phyloP scores from a whole-genome alignment of 2,113 vertebrate species.

The Campylomormyrus tamandua region DNA sequence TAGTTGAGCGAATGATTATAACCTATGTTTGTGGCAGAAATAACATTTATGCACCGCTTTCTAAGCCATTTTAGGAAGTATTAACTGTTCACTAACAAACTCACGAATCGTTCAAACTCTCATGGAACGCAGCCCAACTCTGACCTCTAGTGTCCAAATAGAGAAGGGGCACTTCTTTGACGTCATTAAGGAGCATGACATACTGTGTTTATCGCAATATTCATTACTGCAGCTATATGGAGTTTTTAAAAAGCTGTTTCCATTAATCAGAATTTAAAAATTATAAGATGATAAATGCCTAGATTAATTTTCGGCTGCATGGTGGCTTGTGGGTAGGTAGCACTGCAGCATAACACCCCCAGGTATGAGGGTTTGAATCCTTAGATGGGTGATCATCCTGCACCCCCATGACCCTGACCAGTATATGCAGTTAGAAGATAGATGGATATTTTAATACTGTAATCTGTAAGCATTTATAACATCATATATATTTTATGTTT shows the following conservation, averaged over 20 bases:
- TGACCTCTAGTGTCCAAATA: not conserved
- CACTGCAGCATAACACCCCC: not conserved
- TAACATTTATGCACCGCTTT: not conserved
- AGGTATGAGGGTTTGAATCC: not conserved
- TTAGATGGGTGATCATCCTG: not conserved
- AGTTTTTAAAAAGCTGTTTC: not conserved
- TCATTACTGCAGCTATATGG: not conserved
- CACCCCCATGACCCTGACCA: not conserved
- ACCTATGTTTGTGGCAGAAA: not conserved
- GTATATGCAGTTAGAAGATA: not conserved
- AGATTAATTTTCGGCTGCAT: not conserved
- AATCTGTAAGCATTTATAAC: not conserved
- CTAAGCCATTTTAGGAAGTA: not conserved
- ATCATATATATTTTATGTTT: not conserved
- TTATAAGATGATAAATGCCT: not conserved
- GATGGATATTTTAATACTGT: not conserved
- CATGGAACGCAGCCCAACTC: not conserved
- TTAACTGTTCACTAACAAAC: not conserved
- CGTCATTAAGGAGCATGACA: not conserved
- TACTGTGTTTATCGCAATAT: not conserved
- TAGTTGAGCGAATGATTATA: not conserved
- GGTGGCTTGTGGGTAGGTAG: not conserved
- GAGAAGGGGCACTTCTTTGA: not conserved
- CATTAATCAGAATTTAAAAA: not conserved
- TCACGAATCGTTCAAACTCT: not conserved